Base-by-base conservation (phyloP, 1,140 invertebrate genomes). In the Tetramorium parvispinum region DNA sequence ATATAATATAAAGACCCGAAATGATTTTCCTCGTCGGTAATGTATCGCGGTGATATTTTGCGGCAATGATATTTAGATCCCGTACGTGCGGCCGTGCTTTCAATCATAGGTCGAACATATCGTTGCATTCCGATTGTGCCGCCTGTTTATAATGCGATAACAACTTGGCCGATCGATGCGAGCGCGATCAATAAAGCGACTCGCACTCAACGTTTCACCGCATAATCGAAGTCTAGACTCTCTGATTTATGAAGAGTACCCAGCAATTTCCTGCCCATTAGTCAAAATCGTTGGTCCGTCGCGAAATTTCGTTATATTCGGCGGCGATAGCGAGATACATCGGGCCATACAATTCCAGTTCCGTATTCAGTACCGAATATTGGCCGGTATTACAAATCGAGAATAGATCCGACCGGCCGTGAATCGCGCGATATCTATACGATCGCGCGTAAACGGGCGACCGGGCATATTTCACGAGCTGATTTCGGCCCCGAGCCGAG, bases 161-260 rank as follows among this genome's bases (percentile, higher is more conserved):
- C 79, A 59, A 59, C 53, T 49, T 59, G 24, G 55, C 10, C 70
- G 68, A 83, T 83, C 82, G 73, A 85, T 71, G 79, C 3, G 43
- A 21, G n/a, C 46, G 8, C 32, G 73, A 85, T 85, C 82, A 63
- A 85, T 85, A 85, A 68, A 78, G 49, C 73, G 49, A 85, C 40
- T 61, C 63, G 55, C 40, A 53, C 66, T 63, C 59, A 37, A 83
- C 66, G 40, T 85, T 85, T 76, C 71, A 65, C 65, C 49, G 55
- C 32, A 37, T 86, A 89, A 89, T 88, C 66, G 82, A 81, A 63
- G 76, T 82, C 88, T 76, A 88, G 76, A 86, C 87, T 68, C 13
- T 63, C 86, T 59, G 65, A 89, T 89, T 89, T 89, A 85, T 78
- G 86, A 87, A 85, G 73, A 87, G 81, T 83, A 77, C 61, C 32